Percentiles rank a stretch among this genome's conserved stretches.
Evolutionary conservation across 2,113 vertebrate species (phyloP).

Genomic region (Aptenodytes patagonicus): DNA sequence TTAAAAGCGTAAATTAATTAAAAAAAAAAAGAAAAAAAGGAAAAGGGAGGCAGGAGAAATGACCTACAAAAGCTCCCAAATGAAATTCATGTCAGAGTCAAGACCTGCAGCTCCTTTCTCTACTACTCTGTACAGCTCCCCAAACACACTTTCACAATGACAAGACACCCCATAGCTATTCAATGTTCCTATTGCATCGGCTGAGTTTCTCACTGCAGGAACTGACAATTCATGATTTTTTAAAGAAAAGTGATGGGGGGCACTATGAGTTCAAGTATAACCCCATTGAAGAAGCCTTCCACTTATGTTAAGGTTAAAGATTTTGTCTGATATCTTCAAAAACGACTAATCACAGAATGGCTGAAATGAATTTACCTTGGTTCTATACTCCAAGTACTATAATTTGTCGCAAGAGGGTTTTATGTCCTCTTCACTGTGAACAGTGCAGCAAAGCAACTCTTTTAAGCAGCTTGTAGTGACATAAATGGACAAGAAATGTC

Average conservation of each 20-base stretch:
- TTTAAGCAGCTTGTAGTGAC: slow-evolving; percentile 9
- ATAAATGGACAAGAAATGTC: slow-evolving; percentile 16
- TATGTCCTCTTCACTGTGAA: not conserved
- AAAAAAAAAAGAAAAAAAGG: not conserved
- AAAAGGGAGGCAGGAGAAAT: not conserved
- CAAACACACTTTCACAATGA: not conserved
- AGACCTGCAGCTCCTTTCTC: not conserved
- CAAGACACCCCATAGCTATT: not conserved
- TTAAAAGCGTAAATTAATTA: not conserved
- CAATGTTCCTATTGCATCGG: not conserved
- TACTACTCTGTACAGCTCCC: not conserved
- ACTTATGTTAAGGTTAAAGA: not conserved
- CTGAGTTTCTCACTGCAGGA: not conserved
- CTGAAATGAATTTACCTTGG: slow-evolving; percentile 3
- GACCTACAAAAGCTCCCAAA: not conserved
- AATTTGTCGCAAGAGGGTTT: not conserved
- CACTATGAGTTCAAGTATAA: not conserved
- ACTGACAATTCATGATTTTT: not conserved
- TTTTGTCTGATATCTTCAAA: not conserved
- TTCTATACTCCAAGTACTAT: not conserved
- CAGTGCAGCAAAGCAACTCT: not conserved
- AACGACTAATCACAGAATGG: not conserved
- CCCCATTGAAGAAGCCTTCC: not conserved
- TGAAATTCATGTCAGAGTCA: not conserved
- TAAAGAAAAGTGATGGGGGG: not conserved